phyloP scores from a whole-genome alignment of 2,797 vertebrate species.

The Meda fulgida region DNA sequence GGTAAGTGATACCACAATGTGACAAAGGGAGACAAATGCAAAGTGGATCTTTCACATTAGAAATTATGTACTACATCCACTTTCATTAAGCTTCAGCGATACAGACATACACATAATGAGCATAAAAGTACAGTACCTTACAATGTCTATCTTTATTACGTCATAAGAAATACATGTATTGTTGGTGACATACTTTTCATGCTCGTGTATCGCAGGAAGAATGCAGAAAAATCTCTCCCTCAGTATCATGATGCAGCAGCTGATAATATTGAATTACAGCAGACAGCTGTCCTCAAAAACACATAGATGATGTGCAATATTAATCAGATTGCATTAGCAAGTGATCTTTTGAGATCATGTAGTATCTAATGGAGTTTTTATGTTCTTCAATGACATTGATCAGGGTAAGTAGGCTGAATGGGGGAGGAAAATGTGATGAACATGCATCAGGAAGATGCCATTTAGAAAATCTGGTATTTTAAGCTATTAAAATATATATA shows the following conservation, averaged over 20 bases:
- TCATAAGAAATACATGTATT: background rate
- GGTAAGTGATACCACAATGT: background rate
- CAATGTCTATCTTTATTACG: background rate
- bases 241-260: constrained; percentile 15
- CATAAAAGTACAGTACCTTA: background rate
- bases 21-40: background rate
- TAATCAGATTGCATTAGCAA: constrained; percentile 57
- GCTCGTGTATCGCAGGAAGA: background rate
- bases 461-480: background rate
- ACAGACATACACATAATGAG: background rate
- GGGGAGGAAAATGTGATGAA: background rate
- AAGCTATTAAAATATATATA: no score
- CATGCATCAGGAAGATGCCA: background rate
- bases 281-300: constrained; percentile 34
- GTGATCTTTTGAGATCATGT: constrained; percentile 15
- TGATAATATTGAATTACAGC: constrained; percentile 42
- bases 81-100: background rate
- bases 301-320: constrained; percentile 48
- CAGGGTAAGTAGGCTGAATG: constrained; percentile 1
- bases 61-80: background rate
- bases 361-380: constrained; percentile 53
- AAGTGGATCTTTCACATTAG: background rate
- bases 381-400: constrained; percentile 42
- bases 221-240: constrained; percentile 28
- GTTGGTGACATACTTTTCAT: constrained; percentile 21